Base-by-base conservation (phyloP, 2,113 vertebrate species). In the Leptobrachium leishanense region DNA sequence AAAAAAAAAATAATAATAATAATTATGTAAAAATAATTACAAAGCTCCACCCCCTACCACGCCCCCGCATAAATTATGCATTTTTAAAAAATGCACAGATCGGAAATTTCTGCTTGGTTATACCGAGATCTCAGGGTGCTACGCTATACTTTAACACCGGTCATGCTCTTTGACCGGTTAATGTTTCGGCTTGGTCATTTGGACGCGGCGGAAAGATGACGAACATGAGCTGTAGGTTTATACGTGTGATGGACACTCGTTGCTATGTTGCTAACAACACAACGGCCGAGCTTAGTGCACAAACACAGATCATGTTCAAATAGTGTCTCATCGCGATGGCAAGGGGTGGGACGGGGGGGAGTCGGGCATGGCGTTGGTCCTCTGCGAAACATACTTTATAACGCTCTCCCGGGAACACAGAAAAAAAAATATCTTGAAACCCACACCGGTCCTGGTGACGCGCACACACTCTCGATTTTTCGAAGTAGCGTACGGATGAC, bases 231-330 rank as follows among this genome's bases (percentile, higher is more conserved):
- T 68, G 63, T 53, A 74, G 78, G 73, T 73, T 73, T 73, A 79
- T 67, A 59, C 65, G 43, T 12, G 57, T 40, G 65, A 74, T 80
- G 72, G 43, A 50, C 53, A 72, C 71, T 42, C n/a, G 78, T 80
- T 80, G 78, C 72, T 64, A 74, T 13, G 78, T 46, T 68, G 74
- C 77, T 31, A 67, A 74, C 72, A 74, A 68, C 72, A 80, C 78
- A 80, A 74, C 70, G 74, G 72, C 71, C 67, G 74, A 50, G 71
- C 71, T 43, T 39, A 50, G 66, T 68, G n/a, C 71, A 63, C 78
- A 74, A 80, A 80, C 71, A 74, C 77, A 15, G 78, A 80, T 80
- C 78, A 74, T 57, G 73, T 80, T 74, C 70, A 74, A 43, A 74
- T 68, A 74, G 64, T 62, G 53, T 68, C 72, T 80, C 78, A 74